These are phyloP conservation scores for Galagoides demidoff DNA, from an alignment of 2,797 vertebrate species.

Conservation along the genomic window DNA sequence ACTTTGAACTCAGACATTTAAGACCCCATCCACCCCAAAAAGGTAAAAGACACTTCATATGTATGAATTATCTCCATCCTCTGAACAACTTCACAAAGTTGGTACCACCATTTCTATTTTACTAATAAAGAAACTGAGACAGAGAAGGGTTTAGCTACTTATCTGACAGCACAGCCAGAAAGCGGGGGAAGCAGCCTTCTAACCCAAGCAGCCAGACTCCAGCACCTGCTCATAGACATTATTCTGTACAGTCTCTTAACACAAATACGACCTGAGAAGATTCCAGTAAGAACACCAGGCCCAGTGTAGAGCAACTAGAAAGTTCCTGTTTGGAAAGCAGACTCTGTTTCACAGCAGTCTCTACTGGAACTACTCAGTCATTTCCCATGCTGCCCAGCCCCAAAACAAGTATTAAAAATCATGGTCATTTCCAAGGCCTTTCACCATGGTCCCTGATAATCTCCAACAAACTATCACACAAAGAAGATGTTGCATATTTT, in stretches of 20 bases:
- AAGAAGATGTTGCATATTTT: slow-evolving; percentile 36
- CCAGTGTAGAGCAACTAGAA: background rate
- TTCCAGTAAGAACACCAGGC: background rate
- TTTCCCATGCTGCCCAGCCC: background rate
- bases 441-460: background rate
- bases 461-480: slow-evolving; percentile 24
- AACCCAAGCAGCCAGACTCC: background rate
- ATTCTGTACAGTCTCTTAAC: background rate
- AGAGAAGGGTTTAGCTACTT: background rate
- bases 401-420: slow-evolving; percentile 13
- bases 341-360: background rate
- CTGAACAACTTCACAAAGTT: background rate
- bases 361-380: background rate
- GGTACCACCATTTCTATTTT: background rate
- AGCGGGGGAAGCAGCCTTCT: background rate
- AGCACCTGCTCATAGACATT: background rate
- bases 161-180: background rate
- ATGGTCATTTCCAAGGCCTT: background rate
- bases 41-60: background rate
- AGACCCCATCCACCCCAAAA: background rate
- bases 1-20: background rate
- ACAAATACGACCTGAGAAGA: background rate
- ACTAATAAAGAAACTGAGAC: slow-evolving; percentile 6
- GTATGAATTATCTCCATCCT: background rate
- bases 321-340: background rate